Conservation (phyloP, 1,140 invertebrate genomes). For the Drosophila repletoides region DNA sequence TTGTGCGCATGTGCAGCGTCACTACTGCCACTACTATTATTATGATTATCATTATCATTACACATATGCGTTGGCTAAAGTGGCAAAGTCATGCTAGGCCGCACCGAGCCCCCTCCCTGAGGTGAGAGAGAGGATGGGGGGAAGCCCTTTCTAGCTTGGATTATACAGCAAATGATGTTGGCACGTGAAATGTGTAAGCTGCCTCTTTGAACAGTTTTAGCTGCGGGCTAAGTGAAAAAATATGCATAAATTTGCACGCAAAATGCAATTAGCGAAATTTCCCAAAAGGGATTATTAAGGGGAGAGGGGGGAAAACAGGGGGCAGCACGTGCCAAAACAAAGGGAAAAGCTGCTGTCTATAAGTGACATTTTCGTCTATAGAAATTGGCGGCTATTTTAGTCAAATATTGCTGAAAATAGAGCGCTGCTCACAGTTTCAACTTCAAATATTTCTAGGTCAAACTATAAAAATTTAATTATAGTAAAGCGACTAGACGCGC, state of each 20-base stretch:
- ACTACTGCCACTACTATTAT: no score
- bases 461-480: conserved; percentile 68
- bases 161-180: no score
- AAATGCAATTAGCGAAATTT: conserved; percentile 55
- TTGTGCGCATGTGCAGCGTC: conserved; percentile 76
- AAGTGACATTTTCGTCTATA: conserved; percentile 13
- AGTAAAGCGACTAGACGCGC: conserved; percentile 44
- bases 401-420: conserved; percentile 13
- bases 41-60: conserved; percentile 79
- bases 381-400: conserved; percentile 23
- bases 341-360: neutral
- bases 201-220: conserved; percentile 48
- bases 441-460: conserved; percentile 77
- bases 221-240: conserved; percentile 42
- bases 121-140: conserved; percentile 10
- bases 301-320: conserved; percentile 1
- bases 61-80: conserved; percentile 30
- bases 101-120: neutral
- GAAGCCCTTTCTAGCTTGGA: conserved; percentile 12
- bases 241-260: conserved; percentile 31
- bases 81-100: conserved; percentile 65
- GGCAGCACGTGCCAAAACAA: conserved; percentile 41
- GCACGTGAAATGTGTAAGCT: conserved; percentile 76
- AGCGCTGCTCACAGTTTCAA: conserved; percentile 35
- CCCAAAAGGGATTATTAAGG: neutral